phyloP scores from a whole-genome alignment of 1,140 invertebrate species.

The Helicoverpa zea region DNA sequence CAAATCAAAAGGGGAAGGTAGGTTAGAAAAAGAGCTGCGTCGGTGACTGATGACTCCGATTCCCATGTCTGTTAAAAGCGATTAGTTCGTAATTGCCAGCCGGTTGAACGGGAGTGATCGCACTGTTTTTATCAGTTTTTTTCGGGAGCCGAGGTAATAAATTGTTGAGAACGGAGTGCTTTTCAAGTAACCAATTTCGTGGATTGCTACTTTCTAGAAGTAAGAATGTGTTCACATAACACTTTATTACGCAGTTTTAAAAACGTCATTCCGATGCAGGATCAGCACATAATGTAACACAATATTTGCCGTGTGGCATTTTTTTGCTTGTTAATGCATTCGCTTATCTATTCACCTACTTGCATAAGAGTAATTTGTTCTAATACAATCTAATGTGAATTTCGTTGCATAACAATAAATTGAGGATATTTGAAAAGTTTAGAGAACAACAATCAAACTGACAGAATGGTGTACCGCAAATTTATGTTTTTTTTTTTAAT shows the following conservation, averaged over 20 bases:
- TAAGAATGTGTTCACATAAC: neutral
- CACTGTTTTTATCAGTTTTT: constrained; percentile 33
- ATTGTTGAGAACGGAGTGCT: constrained; percentile 32
- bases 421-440: neutral
- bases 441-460: neutral
- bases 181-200: constrained; percentile 39
- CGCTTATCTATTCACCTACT: constrained; percentile 32
- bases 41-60: constrained; percentile 60
- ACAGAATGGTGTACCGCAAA: neutral
- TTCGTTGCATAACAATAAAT: neutral
- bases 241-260: constrained; percentile 19
- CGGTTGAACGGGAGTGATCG: constrained; percentile 33
- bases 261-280: neutral
- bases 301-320: neutral
- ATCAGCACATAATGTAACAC: neutral
- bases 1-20: constrained; percentile 63
- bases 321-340: neutral
- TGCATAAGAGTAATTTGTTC: constrained; percentile 14
- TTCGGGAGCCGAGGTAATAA: constrained; percentile 33
- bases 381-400: constrained; percentile 35
- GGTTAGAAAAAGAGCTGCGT: constrained; percentile 60
- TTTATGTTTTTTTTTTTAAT: constrained; percentile 2
- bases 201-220: constrained; percentile 25
- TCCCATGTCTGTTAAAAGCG: constrained; percentile 65
- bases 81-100: constrained; percentile 60